Percentiles rank a stretch among this genome's conserved stretches.
Evolutionary conservation across 2,888 invertebrate species (phyloP).

Genomic region (Exephanes ischioxanthus): DNA sequence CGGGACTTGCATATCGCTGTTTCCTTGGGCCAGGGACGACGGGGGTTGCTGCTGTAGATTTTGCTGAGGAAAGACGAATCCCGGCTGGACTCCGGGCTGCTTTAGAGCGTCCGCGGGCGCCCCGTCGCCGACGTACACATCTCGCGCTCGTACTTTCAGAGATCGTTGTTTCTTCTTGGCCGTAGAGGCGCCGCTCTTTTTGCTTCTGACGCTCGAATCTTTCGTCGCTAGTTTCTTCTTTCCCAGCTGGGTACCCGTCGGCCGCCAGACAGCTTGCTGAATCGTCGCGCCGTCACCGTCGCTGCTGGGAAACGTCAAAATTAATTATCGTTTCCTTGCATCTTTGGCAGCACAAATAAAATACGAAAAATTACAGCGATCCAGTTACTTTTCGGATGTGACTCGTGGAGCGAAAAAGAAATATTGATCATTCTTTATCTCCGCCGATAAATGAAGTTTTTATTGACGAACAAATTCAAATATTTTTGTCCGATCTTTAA

Average conservation of each 20-base stretch:
- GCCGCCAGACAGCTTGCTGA: slow-evolving; percentile 83
- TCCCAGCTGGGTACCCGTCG: slow-evolving; percentile 83
- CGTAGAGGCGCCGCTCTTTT: slow-evolving; percentile 3
- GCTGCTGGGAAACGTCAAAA: slow-evolving; percentile 40
- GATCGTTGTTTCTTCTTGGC: slow-evolving; percentile 74
- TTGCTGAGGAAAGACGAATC: slow-evolving; percentile 72
- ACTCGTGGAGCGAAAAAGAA: too few species aligned
- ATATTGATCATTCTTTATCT: too few species aligned
- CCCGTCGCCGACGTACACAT: slow-evolving; percentile 72
- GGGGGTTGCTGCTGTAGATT: slow-evolving; percentile 66
- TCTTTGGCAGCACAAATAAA: not conserved
- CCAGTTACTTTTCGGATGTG: not conserved
- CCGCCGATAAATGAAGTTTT: too few species aligned
- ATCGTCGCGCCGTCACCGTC: slow-evolving; percentile 78
- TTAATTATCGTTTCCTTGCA: not conserved
- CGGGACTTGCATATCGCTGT: slow-evolving; percentile 41
- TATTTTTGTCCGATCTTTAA: too few species aligned
- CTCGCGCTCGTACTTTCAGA: slow-evolving; percentile 72
- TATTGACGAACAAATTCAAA: too few species aligned
- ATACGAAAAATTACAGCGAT: not conserved
- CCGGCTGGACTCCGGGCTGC: slow-evolving; percentile 65
- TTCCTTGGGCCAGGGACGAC: slow-evolving; percentile 61
- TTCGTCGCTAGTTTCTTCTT: slow-evolving; percentile 79
- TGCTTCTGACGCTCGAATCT: slow-evolving; percentile 70
- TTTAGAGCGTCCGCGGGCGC: slow-evolving; percentile 68